Evolutionary conservation across 2,888 invertebrate species (phyloP).

Genomic region (Eupeodes latifasciatus): DNA sequence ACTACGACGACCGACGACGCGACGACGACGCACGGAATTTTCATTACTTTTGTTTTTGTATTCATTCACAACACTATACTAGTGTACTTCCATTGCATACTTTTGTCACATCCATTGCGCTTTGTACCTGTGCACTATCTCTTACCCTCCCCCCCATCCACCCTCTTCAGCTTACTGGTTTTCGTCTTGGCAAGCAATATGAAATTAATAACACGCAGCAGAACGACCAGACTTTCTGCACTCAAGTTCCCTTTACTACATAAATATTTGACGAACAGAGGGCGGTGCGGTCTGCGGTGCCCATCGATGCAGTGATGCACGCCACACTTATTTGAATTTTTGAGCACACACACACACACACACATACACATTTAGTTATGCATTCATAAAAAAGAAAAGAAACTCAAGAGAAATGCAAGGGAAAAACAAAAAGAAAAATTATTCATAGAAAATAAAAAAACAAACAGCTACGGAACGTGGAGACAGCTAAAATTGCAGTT

Average conservation of each 20-base stretch:
- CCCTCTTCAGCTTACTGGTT: too few relatives aligned
- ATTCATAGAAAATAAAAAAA: constrained; percentile 26
- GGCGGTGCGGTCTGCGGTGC: constrained; percentile 40
- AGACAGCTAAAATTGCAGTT: constrained; percentile 33
- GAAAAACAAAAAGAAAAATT: constrained; percentile 15
- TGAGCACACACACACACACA: constrained; percentile 27
- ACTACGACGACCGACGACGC: too few relatives aligned
- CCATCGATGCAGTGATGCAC: constrained; percentile 69
- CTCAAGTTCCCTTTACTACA: constrained; percentile 24
- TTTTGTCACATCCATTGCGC: neutral
- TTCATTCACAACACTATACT: constrained; percentile 17
- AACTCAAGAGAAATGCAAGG: constrained; percentile 54
- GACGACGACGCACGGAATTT: constrained; percentile 15
- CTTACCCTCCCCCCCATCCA: neutral
- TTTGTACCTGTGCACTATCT: too few relatives aligned
- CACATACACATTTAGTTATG: neutral
- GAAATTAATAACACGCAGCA: constrained; percentile 70
- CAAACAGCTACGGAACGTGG: constrained; percentile 47
- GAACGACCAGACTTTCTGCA: constrained; percentile 25
- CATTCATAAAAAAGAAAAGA: constrained; percentile 42
- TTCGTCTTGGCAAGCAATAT: constrained; percentile 42
- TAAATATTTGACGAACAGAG: neutral
- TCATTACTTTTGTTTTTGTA: neutral
- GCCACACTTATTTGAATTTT: constrained; percentile 63
- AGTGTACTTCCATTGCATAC: neutral